These are phyloP conservation scores for Sebastes schlegelii DNA, from an alignment of 2,113 vertebrate species.

Conservation along the genomic window DNA sequence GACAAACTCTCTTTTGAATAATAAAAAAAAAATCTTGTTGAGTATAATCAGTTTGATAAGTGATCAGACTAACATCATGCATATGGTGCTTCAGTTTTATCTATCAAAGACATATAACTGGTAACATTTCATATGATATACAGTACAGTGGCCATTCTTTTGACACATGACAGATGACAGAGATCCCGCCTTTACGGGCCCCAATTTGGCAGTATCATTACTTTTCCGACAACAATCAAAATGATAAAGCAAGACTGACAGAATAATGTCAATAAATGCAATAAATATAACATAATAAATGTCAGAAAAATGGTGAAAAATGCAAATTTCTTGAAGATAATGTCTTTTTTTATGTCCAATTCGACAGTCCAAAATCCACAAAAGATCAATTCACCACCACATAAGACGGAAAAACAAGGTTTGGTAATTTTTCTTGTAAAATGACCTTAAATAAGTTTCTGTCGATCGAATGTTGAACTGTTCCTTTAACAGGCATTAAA, in stretches of 20 bases:
- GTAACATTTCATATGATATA: background rate
- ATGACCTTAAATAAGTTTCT: background rate
- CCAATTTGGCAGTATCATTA: too few species aligned
- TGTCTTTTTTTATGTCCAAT: background rate
- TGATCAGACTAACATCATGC: background rate
- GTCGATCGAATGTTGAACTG: background rate
- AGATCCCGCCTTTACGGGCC: too few species aligned
- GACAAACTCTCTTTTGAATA: too few species aligned
- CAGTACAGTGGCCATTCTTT: background rate
- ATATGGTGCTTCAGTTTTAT: too few species aligned
- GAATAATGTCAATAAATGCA: background rate
- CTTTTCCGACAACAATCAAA: background rate
- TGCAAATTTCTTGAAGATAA: background rate
- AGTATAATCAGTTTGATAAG: background rate
- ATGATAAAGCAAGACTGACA: too few species aligned
- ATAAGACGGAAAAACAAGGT: background rate
- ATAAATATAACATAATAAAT: background rate
- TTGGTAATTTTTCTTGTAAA: background rate
- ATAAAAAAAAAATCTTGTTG: too few species aligned
- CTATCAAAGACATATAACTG: background rate
- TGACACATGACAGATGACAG: background rate
- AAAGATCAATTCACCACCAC: too few species aligned
- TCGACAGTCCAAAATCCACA: too few species aligned
- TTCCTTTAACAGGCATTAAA: background rate
- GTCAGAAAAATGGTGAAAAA: background rate